These are phyloP conservation scores for Coryphaenoides rupestris DNA, from an alignment of 2,113 vertebrate genomes.

Conservation along the genomic window DNA sequence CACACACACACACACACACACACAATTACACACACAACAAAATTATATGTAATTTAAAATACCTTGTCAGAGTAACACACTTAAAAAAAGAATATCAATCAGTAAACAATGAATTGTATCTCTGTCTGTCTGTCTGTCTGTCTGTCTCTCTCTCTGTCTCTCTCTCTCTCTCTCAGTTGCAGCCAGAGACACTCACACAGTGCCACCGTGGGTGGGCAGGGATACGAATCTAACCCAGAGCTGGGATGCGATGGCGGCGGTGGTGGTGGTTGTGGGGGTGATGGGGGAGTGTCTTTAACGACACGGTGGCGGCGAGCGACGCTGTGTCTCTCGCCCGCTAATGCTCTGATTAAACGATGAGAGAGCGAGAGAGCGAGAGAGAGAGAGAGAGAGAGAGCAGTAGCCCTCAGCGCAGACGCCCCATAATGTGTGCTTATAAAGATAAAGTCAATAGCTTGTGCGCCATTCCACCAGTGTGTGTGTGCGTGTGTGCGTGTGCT, in stretches of 20 bases:
- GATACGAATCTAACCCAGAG: constrained; percentile 27
- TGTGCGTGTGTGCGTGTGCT: background rate
- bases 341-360: constrained; percentile 52
- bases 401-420: constrained; percentile 46
- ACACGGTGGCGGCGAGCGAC: too few relatives aligned
- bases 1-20: constrained; percentile 9
- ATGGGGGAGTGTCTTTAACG: too few relatives aligned
- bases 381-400: constrained; percentile 33
- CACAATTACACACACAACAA: constrained; percentile 23
- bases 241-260: constrained; percentile 28
- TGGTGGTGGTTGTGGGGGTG: background rate
- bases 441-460: constrained; percentile 53
- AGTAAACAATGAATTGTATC: constrained; percentile 18
- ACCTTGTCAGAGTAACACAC: background rate
- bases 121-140: constrained; percentile 28
- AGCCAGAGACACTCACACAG: constrained; percentile 45
- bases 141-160: constrained; percentile 23
- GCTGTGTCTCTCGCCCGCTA: constrained; percentile 37
- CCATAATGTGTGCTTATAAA: constrained; percentile 41
- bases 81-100: constrained; percentile 19
- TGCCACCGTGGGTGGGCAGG: constrained; percentile 29
- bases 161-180: constrained; percentile 36
- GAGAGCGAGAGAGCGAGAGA: too few relatives aligned
- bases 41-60: constrained; percentile 39
- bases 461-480: constrained; percentile 2